A percentile compares a stretch with the other conserved stretches of the same genome.
phyloP scores from a whole-genome alignment of 2,113 vertebrate genomes.

The Pteronura brasiliensis region DNA sequence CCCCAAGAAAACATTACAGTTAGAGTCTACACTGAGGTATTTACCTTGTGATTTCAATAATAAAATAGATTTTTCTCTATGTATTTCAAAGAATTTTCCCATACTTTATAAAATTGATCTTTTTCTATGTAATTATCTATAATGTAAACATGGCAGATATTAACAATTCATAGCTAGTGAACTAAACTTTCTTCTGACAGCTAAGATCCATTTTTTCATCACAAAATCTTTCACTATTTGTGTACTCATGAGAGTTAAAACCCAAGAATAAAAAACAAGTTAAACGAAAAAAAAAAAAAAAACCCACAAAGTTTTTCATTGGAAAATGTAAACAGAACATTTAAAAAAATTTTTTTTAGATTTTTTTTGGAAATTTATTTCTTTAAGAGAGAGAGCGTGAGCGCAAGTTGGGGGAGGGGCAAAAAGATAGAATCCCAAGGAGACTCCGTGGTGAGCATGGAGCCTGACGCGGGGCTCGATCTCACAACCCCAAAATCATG shows the following conservation, averaged over 20 bases:
- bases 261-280: background rate
- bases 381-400: background rate
- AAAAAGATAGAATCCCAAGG: background rate
- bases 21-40: background rate
- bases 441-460: background rate
- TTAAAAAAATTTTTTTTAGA: background rate
- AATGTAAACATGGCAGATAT: background rate
- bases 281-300: background rate
- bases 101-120: background rate
- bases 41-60: background rate
- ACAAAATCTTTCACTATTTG: background rate
- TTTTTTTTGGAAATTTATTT: background rate
- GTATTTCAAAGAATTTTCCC: background rate
- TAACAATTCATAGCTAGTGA: background rate
- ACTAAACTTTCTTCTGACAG: background rate
- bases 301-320: background rate
- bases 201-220: background rate
- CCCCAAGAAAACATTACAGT: background rate
- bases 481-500: background rate
- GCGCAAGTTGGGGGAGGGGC: background rate
- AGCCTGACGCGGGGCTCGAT: background rate
- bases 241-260: background rate
- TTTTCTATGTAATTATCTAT: background rate
- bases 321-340: background rate
- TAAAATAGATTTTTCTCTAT: background rate